Conservation (phyloP, 2,888 invertebrate species). For the Furcula furcula region DNA sequence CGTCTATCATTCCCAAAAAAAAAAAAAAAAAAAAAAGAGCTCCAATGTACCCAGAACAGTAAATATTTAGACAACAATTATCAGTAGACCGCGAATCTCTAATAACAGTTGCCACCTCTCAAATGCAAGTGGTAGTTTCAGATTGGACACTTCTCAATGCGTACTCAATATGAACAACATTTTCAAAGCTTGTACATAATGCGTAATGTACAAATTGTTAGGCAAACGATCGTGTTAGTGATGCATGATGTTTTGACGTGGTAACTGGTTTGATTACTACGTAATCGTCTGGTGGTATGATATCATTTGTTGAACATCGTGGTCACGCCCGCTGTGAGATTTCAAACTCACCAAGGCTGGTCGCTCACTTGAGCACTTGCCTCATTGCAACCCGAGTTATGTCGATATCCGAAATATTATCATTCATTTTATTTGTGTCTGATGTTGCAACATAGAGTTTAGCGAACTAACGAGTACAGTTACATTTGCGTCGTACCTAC, state of each 20-base stretch:
- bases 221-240: conserved; percentile 13
- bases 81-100: conserved; percentile 61
- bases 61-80: conserved; percentile 77
- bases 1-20: too few relatives aligned
- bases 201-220: conserved; percentile 36
- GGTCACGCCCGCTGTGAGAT: conserved; percentile 57
- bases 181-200: conserved; percentile 3
- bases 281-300: conserved; percentile 69
- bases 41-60: conserved; percentile 58
- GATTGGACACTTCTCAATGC: conserved; percentile 28
- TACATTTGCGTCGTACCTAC: conserved; percentile 7
- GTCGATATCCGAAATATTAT: conserved; percentile 25
- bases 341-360: conserved; percentile 55
- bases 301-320: conserved; percentile 68
- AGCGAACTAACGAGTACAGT: conserved; percentile 6
- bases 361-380: conserved; percentile 37
- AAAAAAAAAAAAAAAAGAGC: too few relatives aligned
- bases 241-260: conserved; percentile 24
- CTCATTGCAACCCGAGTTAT: conserved; percentile 21
- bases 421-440: conserved; percentile 16
- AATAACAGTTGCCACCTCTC: conserved; percentile 44
- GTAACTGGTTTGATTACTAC: conserved; percentile 64
- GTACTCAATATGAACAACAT: conserved; percentile 9
- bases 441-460: conserved; percentile 8
- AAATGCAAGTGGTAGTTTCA: conserved; percentile 11